phyloP scores from a whole-genome alignment of 2,888 invertebrate species.

The Athripsodes cinereus region DNA sequence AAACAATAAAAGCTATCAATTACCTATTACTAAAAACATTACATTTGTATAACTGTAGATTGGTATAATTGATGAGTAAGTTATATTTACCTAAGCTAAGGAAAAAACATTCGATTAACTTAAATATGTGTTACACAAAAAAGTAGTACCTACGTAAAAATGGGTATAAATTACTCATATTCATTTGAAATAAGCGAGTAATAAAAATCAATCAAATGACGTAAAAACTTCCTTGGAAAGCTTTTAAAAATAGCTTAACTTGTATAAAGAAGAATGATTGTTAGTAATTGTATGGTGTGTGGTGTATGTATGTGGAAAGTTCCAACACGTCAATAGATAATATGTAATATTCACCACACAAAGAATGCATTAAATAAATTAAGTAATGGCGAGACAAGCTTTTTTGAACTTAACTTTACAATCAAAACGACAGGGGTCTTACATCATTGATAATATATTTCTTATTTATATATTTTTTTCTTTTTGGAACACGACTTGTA shows the following conservation, averaged over 20 bases:
- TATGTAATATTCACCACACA: constrained; percentile 20
- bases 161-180: not conserved
- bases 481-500: too few species aligned
- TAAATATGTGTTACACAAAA: too few species aligned
- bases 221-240: not conserved
- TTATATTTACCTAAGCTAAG: too few species aligned
- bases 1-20: too few species aligned
- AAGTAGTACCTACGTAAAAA: not conserved
- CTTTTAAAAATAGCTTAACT: constrained; percentile 1
- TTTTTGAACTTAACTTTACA: constrained; percentile 5
- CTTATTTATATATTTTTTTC: too few species aligned
- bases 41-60: too few species aligned
- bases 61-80: too few species aligned
- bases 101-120: too few species aligned
- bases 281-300: not conserved
- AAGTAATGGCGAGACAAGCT: constrained; percentile 16
- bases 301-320: not conserved
- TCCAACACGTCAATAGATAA: constrained; percentile 24
- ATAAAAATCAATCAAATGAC: not conserved
- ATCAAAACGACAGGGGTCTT: not conserved
- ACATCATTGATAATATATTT: too few species aligned
- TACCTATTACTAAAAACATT: too few species aligned
- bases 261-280: not conserved
- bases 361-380: constrained; percentile 27
- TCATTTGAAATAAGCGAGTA: too few species aligned